Base-by-base conservation (phyloP, 1,140 invertebrate genomes). In the Zaprionus nigranus region DNA sequence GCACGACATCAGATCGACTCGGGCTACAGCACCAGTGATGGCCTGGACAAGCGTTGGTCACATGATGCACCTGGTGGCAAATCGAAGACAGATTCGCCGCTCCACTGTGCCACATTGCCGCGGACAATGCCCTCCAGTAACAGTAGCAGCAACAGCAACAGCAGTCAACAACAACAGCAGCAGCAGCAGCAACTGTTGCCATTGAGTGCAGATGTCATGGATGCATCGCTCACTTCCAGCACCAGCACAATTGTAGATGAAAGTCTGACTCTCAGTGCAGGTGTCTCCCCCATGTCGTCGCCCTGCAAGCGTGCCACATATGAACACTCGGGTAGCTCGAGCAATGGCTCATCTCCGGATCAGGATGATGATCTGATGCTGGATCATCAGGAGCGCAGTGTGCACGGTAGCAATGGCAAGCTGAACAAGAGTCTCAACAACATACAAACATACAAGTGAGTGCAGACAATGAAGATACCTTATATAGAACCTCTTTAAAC, bases 381-480 rank as follows among this genome's bases (percentile, higher is more conserved):
- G 61, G 91, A 92, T 57, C 87, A 92, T 76, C 87, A 91, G 57
- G 86, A 90, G 57, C 74, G 79, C 3, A 81, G 71, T 5, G 93
- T 93, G 2, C 81, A 92, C 53, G 66, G 93, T 46, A 78, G 70
- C 49, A 88, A 92, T 88, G 95, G 96, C 58, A 96, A 96, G 88
- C 95, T 96, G 88, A 95, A 94, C 92, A 96, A 95, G 93, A 93
- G 94, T 62, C 94, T 96, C 79, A 95, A 94, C 91, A 96, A 96
- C 93, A 96, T 96, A 90, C 96, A 97, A 94, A 97, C 96, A 34
- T 97, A 97, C 94, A 96, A 96, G 96, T 97, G 94, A 93, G 91
- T 92, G 56, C 20, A 65, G 38, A 17, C 2, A 62, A 2, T 34
- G 6, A 3, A 5, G 40, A 0, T 46, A 17, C n/a, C 1, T 0